Base-by-base conservation (phyloP, 2,113 vertebrate species). In the Meles meles region DNA sequence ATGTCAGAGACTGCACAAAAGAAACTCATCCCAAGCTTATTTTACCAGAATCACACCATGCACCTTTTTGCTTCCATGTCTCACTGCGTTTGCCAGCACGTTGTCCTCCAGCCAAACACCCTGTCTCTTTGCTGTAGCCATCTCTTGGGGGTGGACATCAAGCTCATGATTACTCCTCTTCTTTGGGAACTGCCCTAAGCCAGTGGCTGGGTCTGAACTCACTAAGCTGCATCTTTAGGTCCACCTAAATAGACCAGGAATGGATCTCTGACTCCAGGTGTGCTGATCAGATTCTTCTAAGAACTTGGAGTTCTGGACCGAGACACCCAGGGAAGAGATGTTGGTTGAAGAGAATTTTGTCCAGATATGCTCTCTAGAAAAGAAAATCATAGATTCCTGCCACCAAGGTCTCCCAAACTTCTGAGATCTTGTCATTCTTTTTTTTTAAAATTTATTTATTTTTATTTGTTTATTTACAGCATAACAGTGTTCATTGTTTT, bases 71-170 rank as follows among this genome's bases (percentile, higher is more conserved):
- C 17, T 55, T 82, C n/a, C 9, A 10, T 17, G 6, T 6, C 71
- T 71, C 25, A n/a, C 1, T 25, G 18, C 1, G 0, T 49, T 49
- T 47, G 3, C 6, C n/a, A 27, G 3, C 0, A 0, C 13, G 21
- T 3, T 2, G 25, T n/a, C 65, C 80, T 65, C 49, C 25, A 79
- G 14, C 18, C 27, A 63, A 57, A 67, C 1, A 0, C 29, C 49
- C 71, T 7, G 9, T 72, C 25, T 77, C 34, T 11, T 85, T 37
- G 20, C 13, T 42, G 49, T 10, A 52, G 31, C 63, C 23, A 42
- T 44, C 20, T 37, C 59, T 31, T 61, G 27, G n/a, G n/a, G 25
- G 31, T 69, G 15, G 34, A 27, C 34, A 37, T 27, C 13, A 74
- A 67, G 25, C 9, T 4, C 55, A 34, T 17, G 37, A 42, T 29